Evolutionary conservation across 2,888 invertebrate genomes (phyloP).

Genomic region (Latrodectus elegans): DNA sequence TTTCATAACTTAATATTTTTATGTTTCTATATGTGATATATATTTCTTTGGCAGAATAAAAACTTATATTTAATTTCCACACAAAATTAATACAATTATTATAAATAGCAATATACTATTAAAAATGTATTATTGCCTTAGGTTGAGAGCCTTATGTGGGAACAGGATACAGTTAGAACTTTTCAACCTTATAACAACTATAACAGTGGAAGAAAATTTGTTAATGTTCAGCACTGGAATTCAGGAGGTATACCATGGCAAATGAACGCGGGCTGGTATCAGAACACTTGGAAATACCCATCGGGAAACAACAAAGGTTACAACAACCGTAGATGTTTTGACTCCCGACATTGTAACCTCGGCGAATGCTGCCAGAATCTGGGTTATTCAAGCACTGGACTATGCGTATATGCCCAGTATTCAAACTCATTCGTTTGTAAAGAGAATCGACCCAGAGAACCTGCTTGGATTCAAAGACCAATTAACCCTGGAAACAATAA

Average conservation of each 20-base stretch:
- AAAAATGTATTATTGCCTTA: not conserved
- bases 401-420: slow-evolving; percentile 4
- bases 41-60: no score
- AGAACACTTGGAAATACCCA: slow-evolving; percentile 24
- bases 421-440: not conserved
- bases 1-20: no score
- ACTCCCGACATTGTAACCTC: slow-evolving; percentile 13
- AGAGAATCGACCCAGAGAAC: not conserved
- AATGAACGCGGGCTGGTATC: slow-evolving; percentile 7
- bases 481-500: slow-evolving; percentile 25
- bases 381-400: slow-evolving; percentile 2
- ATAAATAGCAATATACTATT: no score
- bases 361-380: slow-evolving; percentile 32
- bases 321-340: slow-evolving; percentile 11
- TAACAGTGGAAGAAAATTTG: not conserved
- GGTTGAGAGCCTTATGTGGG: slow-evolving; percentile 31
- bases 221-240: not conserved
- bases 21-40: no score
- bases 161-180: not conserved
- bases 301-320: slow-evolving; percentile 28
- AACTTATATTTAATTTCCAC: no score
- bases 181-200: slow-evolving; percentile 10
- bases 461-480: slow-evolving; percentile 29
- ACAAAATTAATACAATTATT: no score
- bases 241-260: not conserved